These are phyloP conservation scores for Sardinella longiceps DNA, from an alignment of 2,797 vertebrate genomes.

Conservation along the genomic window DNA sequence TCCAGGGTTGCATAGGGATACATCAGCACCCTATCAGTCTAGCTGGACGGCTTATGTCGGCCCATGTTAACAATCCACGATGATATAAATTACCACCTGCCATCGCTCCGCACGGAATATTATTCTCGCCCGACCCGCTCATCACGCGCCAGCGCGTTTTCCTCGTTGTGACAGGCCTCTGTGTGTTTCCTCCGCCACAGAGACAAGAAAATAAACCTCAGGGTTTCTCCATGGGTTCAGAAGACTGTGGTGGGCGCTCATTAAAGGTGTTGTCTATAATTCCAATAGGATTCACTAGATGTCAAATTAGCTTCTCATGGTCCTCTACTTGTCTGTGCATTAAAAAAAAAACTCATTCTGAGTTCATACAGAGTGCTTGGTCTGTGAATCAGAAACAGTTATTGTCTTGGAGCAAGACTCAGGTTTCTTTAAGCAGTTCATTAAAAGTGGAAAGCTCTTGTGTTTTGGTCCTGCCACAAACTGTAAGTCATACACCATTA, in stretches of 20 bases:
- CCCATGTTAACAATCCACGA: not conserved
- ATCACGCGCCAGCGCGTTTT: not conserved
- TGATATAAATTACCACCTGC: conserved; percentile 4
- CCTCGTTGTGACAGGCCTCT: not conserved
- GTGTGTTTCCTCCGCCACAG: not conserved
- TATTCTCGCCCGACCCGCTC: not conserved
- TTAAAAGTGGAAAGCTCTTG: too few species aligned
- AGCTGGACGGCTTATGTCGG: conserved; percentile 14
- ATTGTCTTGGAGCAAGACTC: too few species aligned
- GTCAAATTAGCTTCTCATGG: not conserved
- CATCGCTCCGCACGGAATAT: not conserved
- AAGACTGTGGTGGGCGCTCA: not conserved
- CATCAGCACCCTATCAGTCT: not conserved
- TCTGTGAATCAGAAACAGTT: not conserved
- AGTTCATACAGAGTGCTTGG: not conserved
- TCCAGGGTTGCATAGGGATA: not conserved
- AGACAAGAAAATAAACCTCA: not conserved
- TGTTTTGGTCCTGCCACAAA: too few species aligned
- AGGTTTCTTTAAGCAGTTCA: too few species aligned
- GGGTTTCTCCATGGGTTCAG: not conserved
- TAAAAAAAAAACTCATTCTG: not conserved
- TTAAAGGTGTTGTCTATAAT: not conserved
- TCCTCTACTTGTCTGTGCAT: not conserved
- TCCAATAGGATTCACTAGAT: not conserved
- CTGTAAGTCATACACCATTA: not conserved